phyloP scores from a whole-genome alignment of 1,140 invertebrate species.

The Heliconius congener region DNA sequence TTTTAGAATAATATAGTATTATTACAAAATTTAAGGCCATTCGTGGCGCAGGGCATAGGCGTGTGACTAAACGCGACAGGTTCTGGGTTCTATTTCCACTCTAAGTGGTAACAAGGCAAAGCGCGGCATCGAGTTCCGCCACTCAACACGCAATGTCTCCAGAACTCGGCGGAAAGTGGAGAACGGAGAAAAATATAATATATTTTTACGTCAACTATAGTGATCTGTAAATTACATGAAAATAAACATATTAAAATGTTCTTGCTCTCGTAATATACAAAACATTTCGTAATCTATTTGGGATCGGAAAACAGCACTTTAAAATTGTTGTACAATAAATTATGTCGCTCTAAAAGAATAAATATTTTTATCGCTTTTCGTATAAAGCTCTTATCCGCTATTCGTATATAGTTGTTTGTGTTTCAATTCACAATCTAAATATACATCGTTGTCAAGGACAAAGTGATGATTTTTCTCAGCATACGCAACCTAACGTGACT shows the following conservation, averaged over 20 bases:
- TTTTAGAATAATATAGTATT: too few relatives aligned
- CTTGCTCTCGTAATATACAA: background rate
- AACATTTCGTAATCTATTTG: background rate
- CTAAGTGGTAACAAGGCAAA: too few relatives aligned
- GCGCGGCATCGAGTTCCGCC: too few relatives aligned
- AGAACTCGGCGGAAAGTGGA: too few relatives aligned
- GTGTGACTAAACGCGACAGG: too few relatives aligned
- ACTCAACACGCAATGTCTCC: too few relatives aligned
- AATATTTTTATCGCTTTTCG: background rate
- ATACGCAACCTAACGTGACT: background rate
- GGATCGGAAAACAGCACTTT: background rate
- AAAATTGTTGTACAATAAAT: background rate
- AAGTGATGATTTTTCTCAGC: conserved; percentile 15
- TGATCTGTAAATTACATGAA: background rate
- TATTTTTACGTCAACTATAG: too few relatives aligned
- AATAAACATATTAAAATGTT: background rate
- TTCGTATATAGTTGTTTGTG: background rate
- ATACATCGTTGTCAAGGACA: conserved; percentile 12
- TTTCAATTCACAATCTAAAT: conserved; percentile 14
- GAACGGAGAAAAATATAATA: too few relatives aligned
- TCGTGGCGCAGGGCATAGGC: too few relatives aligned
- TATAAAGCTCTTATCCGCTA: background rate
- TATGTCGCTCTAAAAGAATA: background rate
- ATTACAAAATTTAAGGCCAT: too few relatives aligned
- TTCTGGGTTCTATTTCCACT: too few relatives aligned